These are phyloP conservation scores for Drosophila sechellia DNA, from an alignment of 1,140 invertebrate genomes.

Conservation along the genomic window DNA sequence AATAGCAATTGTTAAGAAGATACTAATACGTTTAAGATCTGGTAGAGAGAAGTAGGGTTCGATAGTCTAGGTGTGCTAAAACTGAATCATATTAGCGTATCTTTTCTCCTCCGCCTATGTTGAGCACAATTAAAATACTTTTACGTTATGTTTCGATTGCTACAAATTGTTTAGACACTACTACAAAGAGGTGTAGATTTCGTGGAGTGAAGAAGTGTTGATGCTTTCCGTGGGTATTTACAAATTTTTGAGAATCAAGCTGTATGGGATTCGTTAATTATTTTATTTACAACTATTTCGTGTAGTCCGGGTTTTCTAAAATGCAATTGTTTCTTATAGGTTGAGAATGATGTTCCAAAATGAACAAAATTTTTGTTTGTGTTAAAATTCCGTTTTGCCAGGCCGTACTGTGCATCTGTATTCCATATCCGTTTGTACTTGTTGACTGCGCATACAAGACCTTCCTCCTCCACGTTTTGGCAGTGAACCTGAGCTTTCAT, in stretches of 20 bases:
- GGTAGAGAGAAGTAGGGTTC: constrained; percentile 50
- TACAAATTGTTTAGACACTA: constrained; percentile 66
- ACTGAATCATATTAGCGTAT: constrained; percentile 30
- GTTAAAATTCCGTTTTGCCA: constrained; percentile 38
- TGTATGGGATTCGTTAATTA: constrained; percentile 5
- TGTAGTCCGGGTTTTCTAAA: constrained; percentile 15
- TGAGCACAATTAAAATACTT: constrained; percentile 80
- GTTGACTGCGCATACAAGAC: constrained; percentile 46
- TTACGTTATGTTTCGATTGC: constrained; percentile 60
- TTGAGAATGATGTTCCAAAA: not conserved
- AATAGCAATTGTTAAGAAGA: constrained; percentile 60
- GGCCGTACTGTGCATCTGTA: constrained; percentile 32
- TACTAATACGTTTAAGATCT: constrained; percentile 56
- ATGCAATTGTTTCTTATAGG: constrained; percentile 3
- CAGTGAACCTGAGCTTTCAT: constrained; percentile 84
- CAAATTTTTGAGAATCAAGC: constrained; percentile 47
- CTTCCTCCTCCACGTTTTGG: constrained; percentile 81
- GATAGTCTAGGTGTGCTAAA: constrained; percentile 50
- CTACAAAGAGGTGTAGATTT: constrained; percentile 58
- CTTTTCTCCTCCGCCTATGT: constrained; percentile 27
- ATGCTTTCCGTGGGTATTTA: constrained; percentile 70
- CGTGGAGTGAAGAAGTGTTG: constrained; percentile 73
- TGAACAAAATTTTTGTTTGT: not conserved
- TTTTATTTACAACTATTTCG: constrained; percentile 47
- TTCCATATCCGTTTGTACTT: constrained; percentile 29